phyloP scores from a whole-genome alignment of 2,888 invertebrate species.

The Caenorhabditis sp. region DNA sequence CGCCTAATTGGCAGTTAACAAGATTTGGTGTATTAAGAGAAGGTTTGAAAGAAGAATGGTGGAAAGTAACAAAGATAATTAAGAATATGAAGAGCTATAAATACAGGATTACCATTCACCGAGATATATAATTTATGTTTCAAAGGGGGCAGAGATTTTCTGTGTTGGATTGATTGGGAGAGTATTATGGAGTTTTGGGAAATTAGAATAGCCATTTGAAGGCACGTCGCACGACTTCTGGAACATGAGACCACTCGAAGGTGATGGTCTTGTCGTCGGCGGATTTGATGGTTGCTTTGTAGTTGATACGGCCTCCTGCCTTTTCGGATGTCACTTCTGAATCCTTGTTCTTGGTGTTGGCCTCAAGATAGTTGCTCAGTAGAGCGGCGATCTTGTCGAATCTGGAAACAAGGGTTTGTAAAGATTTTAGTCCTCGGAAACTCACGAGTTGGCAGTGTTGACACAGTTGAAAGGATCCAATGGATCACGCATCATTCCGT shows the following conservation, averaged over 20 bases:
- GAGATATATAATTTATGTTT: slow-evolving; percentile 49
- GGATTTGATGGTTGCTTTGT: slow-evolving; percentile 75
- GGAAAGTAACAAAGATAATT: slow-evolving; percentile 30
- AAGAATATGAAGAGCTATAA: slow-evolving; percentile 58
- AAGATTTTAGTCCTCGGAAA: not conserved
- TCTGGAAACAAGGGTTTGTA: slow-evolving; percentile 19
- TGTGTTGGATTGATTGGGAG: slow-evolving; percentile 11
- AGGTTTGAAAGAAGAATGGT: slow-evolving; percentile 41
- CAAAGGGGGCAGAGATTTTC: slow-evolving; percentile 20
- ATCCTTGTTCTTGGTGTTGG: slow-evolving; percentile 71
- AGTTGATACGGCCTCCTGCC: slow-evolving; percentile 58
- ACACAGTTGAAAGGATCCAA: slow-evolving; percentile 77
- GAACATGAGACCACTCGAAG: slow-evolving; percentile 79
- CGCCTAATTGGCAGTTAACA: slow-evolving; percentile 51
- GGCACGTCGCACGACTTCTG: slow-evolving; percentile 74
- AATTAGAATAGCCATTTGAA: slow-evolving; percentile 79
- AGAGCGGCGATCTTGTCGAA: slow-evolving; percentile 80
- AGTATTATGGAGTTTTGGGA: slow-evolving; percentile 2
- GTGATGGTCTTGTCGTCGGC: slow-evolving; percentile 76
- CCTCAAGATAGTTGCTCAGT: slow-evolving; percentile 77
- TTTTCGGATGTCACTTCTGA: slow-evolving; percentile 55
- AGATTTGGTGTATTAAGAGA: slow-evolving; percentile 36
- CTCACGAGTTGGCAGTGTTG: slow-evolving; percentile 72
- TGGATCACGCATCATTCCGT: slow-evolving; percentile 81
- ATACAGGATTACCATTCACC: slow-evolving; percentile 48